Evolutionary conservation across 2,797 vertebrate genomes (phyloP).

Genomic region (Gastrophryne carolinensis): DNA sequence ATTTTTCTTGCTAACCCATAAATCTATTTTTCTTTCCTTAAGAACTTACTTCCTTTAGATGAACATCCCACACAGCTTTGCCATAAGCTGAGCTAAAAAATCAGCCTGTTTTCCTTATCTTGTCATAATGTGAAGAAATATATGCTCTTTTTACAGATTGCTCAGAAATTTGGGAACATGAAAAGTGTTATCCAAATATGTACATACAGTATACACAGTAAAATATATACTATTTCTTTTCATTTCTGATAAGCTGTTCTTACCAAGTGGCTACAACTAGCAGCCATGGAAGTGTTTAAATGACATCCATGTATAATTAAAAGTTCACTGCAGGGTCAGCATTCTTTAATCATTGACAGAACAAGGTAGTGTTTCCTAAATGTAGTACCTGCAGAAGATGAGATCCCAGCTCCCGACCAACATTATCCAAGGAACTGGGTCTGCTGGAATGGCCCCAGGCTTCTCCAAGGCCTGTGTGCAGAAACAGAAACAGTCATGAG

Average conservation of each 20-base stretch:
- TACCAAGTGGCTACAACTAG: neutral
- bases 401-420: slow-evolving; percentile 89
- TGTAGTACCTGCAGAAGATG: slow-evolving; percentile 89
- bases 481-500: slow-evolving; percentile 39
- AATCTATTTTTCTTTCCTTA: no score
- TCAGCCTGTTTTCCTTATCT: no score
- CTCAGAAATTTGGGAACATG: no score
- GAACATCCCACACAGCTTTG: no score
- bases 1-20: no score
- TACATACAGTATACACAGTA: neutral
- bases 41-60: no score
- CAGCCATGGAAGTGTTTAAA: slow-evolving; percentile 56
- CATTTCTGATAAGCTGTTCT: no score
- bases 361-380: slow-evolving; percentile 40
- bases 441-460: slow-evolving; percentile 94
- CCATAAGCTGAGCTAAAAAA: no score
- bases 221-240: neutral
- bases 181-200: no score
- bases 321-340: slow-evolving; percentile 50
- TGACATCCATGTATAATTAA: slow-evolving; percentile 56
- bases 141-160: no score
- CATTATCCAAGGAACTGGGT: slow-evolving; percentile 84
- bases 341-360: slow-evolving; percentile 62
- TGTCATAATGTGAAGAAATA: no score
- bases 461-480: slow-evolving; percentile 85